A percentile compares a stretch with the other conserved stretches of the same genome.
These are phyloP conservation scores for Drosophila recens DNA, from an alignment of 2,888 invertebrate species.

Conservation along the genomic window DNA sequence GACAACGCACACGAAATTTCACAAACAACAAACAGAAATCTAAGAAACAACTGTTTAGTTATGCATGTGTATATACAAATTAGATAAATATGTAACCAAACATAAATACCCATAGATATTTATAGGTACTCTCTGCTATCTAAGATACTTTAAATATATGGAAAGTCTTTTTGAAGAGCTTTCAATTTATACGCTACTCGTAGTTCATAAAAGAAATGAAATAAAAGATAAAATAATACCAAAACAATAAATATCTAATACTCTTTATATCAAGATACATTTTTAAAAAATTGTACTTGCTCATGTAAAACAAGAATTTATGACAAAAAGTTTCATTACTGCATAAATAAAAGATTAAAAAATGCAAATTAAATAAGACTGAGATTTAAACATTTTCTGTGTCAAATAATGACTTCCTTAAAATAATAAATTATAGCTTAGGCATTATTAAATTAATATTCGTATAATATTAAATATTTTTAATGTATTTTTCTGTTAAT, in stretches of 20 bases:
- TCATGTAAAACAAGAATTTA: too few relatives aligned
- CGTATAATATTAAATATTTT: too few relatives aligned
- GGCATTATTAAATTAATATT: too few relatives aligned
- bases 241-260: neutral
- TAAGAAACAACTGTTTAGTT: constrained; percentile 29
- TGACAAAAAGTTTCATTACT: too few relatives aligned
- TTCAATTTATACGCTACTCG: constrained; percentile 3
- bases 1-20: constrained; percentile 36
- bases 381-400: too few relatives aligned
- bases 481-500: too few relatives aligned
- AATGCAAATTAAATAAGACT: too few relatives aligned
- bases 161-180: neutral
- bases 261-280: neutral
- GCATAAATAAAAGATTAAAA: too few relatives aligned
- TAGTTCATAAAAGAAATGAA: constrained; percentile 6
- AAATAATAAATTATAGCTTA: too few relatives aligned
- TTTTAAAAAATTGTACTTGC: too few relatives aligned
- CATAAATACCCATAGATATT: neutral
- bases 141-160: neutral
- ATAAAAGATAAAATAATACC: neutral
- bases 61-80: constrained; percentile 15
- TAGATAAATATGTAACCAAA: constrained; percentile 15
- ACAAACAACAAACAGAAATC: constrained; percentile 22
- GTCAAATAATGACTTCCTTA: too few relatives aligned
- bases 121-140: neutral